These are phyloP conservation scores for Pharmacophagus antenor DNA, from an alignment of 2,888 invertebrate species.

Conservation along the genomic window DNA sequence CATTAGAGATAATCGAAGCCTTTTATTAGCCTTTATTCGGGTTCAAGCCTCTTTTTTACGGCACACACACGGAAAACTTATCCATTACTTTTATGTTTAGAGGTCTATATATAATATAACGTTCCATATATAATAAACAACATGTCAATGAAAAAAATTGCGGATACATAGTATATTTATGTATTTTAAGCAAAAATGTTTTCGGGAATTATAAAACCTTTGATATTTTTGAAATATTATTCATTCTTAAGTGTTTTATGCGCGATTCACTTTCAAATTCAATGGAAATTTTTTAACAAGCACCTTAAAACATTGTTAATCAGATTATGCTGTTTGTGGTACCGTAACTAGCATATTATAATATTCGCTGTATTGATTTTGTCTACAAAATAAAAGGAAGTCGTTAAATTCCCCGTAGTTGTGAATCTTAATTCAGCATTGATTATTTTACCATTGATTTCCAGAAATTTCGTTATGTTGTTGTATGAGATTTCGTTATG, in stretches of 20 bases:
- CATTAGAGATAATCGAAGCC: slow-evolving; percentile 25
- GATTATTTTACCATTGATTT: slow-evolving; percentile 4
- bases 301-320: slow-evolving; percentile 46
- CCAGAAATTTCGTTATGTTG: not conserved
- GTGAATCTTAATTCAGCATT: slow-evolving; percentile 49
- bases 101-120: too few species aligned
- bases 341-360: slow-evolving; percentile 49
- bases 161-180: too few species aligned
- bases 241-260: slow-evolving; percentile 13
- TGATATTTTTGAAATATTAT: not conserved
- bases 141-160: too few species aligned
- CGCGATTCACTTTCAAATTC: slow-evolving; percentile 9
- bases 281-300: slow-evolving; percentile 26
- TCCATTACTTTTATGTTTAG: too few species aligned
- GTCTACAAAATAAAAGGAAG: slow-evolving; percentile 55
- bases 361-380: slow-evolving; percentile 55
- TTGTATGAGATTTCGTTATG: not conserved
- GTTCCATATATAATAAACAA: too few species aligned
- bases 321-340: slow-evolving; percentile 50
- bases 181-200: not conserved
- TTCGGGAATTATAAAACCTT: not conserved
- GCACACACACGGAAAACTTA: too few species aligned
- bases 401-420: slow-evolving; percentile 55
- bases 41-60: not conserved
- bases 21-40: slow-evolving; percentile 22